phyloP scores from a whole-genome alignment of 2,797 vertebrate genomes.

The Anolis apletophallus region DNA sequence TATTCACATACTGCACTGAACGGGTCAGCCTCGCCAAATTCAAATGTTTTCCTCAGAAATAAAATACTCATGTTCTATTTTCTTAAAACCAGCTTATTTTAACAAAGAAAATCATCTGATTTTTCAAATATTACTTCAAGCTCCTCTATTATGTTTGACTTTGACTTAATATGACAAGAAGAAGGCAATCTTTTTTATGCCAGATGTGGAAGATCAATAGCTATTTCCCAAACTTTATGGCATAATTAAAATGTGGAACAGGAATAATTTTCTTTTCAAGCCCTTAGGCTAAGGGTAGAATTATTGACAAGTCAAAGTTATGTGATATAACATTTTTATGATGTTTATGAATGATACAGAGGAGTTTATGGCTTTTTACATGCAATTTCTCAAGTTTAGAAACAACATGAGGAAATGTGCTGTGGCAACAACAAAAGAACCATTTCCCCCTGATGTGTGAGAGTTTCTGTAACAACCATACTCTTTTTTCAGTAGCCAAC shows the following conservation, averaged over 20 bases:
- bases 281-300: constrained; percentile 76
- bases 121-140: constrained; percentile 52
- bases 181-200: constrained; percentile 64
- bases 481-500: constrained; percentile 36
- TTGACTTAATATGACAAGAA: constrained; percentile 66
- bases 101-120: constrained; percentile 53
- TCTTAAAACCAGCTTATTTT: neutral
- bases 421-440: constrained; percentile 42
- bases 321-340: constrained; percentile 72
- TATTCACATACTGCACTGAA: neutral
- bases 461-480: neutral
- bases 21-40: neutral
- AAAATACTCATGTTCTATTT: constrained; percentile 50
- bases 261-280: constrained; percentile 78
- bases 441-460: constrained; percentile 27
- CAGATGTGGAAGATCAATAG: constrained; percentile 81
- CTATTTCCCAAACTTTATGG: constrained; percentile 79
- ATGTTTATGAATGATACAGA: constrained; percentile 78
- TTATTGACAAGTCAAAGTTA: constrained; percentile 78
- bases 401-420: constrained; percentile 62
- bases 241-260: constrained; percentile 83
- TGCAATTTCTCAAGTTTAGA: constrained; percentile 70
- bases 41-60: constrained; percentile 37
- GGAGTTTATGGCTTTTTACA: constrained; percentile 72
- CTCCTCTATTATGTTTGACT: constrained; percentile 64